Evolutionary conservation across 2,888 invertebrate species (phyloP).

Genomic region (Parnassius apollo): DNA sequence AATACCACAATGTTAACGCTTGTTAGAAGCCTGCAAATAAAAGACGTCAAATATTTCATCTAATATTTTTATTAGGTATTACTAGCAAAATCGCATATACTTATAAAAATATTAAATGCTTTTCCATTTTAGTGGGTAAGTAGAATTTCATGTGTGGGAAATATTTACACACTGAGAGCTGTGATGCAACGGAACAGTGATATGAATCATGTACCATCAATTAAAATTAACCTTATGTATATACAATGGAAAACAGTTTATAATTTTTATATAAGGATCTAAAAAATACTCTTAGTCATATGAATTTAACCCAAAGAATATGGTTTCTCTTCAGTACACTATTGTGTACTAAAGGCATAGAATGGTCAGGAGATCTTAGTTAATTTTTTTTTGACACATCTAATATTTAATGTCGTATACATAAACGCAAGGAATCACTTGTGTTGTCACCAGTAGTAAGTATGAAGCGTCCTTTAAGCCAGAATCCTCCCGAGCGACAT

Average conservation of each 20-base stretch:
- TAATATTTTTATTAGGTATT: constrained; percentile 80
- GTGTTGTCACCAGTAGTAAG: background rate
- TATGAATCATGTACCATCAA: constrained; percentile 39
- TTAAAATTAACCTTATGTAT: constrained; percentile 34
- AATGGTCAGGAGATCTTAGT: constrained; percentile 14
- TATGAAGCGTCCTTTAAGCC: too few relatives aligned
- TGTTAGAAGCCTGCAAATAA: constrained; percentile 23
- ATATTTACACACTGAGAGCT: constrained; percentile 64
- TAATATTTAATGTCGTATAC: constrained; percentile 15
- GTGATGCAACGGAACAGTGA: constrained; percentile 46
- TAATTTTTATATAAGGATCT: constrained; percentile 43
- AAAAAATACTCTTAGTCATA: constrained; percentile 56
- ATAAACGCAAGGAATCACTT: constrained; percentile 7
- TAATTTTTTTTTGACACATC: constrained; percentile 5
- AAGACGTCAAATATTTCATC: constrained; percentile 45
- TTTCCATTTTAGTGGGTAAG: constrained; percentile 58
- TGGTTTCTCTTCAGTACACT: constrained; percentile 8
- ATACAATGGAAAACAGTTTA: constrained; percentile 52
- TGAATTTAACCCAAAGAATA: constrained; percentile 19
- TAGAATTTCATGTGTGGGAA: constrained; percentile 60
- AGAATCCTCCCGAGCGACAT: too few relatives aligned
- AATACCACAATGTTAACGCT: too few relatives aligned
- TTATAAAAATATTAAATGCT: constrained; percentile 79
- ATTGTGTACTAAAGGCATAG: constrained; percentile 8
- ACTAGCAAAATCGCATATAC: constrained; percentile 56